Evolutionary conservation across 2,888 invertebrate species (phyloP), one percentile per base, ranked within the genome.

Genomic region (Agrochola lota): DNA sequence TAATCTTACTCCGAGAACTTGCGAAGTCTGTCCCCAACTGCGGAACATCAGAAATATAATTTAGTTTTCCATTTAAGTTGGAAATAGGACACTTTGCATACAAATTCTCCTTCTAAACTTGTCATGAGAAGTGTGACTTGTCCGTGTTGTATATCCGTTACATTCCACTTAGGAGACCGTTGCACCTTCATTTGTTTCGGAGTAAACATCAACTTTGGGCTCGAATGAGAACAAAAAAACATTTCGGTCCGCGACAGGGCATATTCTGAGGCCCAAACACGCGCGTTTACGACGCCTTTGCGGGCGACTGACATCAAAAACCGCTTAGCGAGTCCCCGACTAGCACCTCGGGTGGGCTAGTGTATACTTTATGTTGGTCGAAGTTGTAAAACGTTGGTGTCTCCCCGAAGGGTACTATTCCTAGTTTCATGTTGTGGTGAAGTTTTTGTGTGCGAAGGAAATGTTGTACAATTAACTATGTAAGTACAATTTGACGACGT

Each of bases 251-350:
- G 81, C 87, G 87, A 85, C 87, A 79, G 78, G 74, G 81, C 84
- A 84, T 86, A 89, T 88, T 88, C 87, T 80, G 77, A 81, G 82
- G 87, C 78, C 89, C 83, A 81, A 90, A 91, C 89, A 91, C 83
- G 88, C 90, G 90, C 92, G 90, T 94, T 94, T 94, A 94, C 91
- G 93, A 91, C 81, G 89, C 92, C 90, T 92, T 85, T 85, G 92
- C 89, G 92, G 89, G 87, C 80, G 78, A 85, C 90, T 86, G 92
- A 94, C 94, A 94, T 94, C 94, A 94, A 94, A 94, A 94, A 94
- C 93, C 94, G 94, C 93, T 94, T 94, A 94, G 93, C 88, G 91
- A 80, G 87, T 90, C 92, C 91, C 92, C 86, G 90, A 93, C 91
- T 91, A 90, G 91, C 88, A 91, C 91, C 91, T 91, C 86, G 90